Evolutionary conservation across 1,140 invertebrate genomes (phyloP), one percentile per base, ranked within the genome.

Genomic region (Chionoecetes opilio): DNA sequence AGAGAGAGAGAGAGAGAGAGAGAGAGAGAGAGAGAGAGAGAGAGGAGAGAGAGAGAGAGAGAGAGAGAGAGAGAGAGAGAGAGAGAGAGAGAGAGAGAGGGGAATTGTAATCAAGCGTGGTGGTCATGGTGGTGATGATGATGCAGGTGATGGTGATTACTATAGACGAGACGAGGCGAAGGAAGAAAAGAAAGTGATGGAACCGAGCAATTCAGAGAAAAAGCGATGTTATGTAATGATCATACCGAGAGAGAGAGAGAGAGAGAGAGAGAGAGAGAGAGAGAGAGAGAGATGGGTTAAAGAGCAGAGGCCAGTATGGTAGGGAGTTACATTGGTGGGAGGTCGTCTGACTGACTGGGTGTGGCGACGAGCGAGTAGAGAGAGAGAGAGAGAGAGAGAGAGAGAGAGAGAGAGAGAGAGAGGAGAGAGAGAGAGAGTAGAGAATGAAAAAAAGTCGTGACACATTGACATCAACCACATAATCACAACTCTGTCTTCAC

Each of bases 391-490:
- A 46, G 37, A 46, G 38, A 91, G 37, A 46, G 88, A 91, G 38
- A 53, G 46, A 32, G 88, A 46, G 37, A 91, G 88, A 46, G 41
- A 90, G 37, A 41, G 88, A 90, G 88, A 41, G 41, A 31, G 37
- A 90, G 37, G 37, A 92, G 91, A 37, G 38, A 82, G 91, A 92
- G 21, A n/a, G 41, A 75, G 37, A 46, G 53, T n/a, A 26, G 88
- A 91, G 87, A 38, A 35, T 37, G 87, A 38, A 35, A 34, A 35
- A 38, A 34, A 41, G 41, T n/a, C 38, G 29, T 31, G 38, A 32
- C 63, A 75, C 21, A 17, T 75, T n/a, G 6, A 3, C 63, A n/a
- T 75, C 63, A 75, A 17, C 21, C 6, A 75, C n/a, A 75, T 0
- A 26, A 75, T 75, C 63, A 75, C 63, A 1, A 34, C 32, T 34